phyloP scores from a whole-genome alignment of 2,888 invertebrate species.

The Bhutanitis thaidina region DNA sequence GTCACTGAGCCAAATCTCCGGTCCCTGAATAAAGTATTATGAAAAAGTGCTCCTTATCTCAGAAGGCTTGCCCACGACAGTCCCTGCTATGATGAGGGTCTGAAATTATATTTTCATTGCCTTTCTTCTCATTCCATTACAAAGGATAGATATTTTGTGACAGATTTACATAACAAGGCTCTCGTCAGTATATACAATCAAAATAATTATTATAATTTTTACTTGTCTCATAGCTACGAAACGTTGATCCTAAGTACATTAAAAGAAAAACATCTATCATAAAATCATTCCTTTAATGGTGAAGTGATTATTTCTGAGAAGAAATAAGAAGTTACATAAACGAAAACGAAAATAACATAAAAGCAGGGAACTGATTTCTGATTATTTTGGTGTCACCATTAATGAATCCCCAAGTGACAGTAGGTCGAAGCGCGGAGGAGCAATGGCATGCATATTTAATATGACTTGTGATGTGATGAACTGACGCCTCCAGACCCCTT shows the following conservation, averaged over 20 bases:
- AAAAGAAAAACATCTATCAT: too few relatives aligned
- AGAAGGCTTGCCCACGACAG: conserved; percentile 42
- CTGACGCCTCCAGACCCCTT: conserved; percentile 33
- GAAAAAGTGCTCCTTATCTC: conserved; percentile 77
- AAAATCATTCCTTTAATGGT: too few relatives aligned
- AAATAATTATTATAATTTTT: too few relatives aligned
- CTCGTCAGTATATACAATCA: background rate
- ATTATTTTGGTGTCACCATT: conserved; percentile 22
- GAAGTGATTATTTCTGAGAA: too few relatives aligned
- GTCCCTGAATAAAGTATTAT: conserved; percentile 75
- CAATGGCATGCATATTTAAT: conserved; percentile 50
- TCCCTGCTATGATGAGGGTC: conserved; percentile 67
- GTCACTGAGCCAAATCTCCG: conserved; percentile 70
- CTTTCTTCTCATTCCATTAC: conserved; percentile 24
- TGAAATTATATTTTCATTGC: conserved; percentile 38
- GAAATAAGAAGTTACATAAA: too few relatives aligned
- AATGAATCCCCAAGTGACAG: conserved; percentile 29
- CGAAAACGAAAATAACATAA: too few relatives aligned
- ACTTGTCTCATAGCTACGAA: too few relatives aligned
- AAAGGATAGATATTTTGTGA: background rate
- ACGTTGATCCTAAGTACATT: too few relatives aligned
- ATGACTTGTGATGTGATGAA: conserved; percentile 41
- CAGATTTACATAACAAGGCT: background rate
- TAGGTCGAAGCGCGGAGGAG: conserved; percentile 25
- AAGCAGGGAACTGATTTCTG: background rate